Evolutionary conservation across 2,113 vertebrate species (phyloP), one percentile per base, ranked within the genome.

Genomic region (Vimba vimba): DNA sequence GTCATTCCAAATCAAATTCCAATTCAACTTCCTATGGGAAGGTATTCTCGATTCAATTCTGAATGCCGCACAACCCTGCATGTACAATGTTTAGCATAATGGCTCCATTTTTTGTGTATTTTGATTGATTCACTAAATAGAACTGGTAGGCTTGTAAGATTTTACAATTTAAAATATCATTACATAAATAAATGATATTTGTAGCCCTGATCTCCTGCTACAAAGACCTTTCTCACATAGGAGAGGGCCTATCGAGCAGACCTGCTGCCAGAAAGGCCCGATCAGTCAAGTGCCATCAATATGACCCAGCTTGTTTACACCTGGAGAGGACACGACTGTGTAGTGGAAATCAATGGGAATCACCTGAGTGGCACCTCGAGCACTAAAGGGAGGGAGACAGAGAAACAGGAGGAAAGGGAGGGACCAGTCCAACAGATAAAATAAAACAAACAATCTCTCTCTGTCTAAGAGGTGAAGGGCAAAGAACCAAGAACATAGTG

Each of bases 231-330:
- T 84, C 74, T 71, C 83, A 85, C 80, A 43, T 43, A 76, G 79
- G 43, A 87, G 73, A 87, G 86, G 74, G 73, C 64, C 55, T 90
- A 90, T 91, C 77, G 88, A 91, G 64, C 84, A 52, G 45, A n/a
- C 69, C 73, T 79, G 88, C 79, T 83, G 83, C 88, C 90, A 84
- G 77, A 88, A 86, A 89, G 82, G 83, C 78, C 86, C 55, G 89
- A 90, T 88, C 87, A 87, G 83, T 90, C 89, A 87, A 88, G 91
- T 86, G 85, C 88, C 86, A 88, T 90, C 86, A 84, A 90, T 89
- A 86, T 79, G 86, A 87, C 88, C 86, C 85, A 71, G 86, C 88
- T 87, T 89, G 87, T 90, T 90, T 89, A 89, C 89, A 91, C 89
- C 89, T 85, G 87, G 71, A 89, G 77, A 89, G 82, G 88, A 91